phyloP scores from a whole-genome alignment of 2,888 invertebrate genomes.

The Coenonympha glycerion region DNA sequence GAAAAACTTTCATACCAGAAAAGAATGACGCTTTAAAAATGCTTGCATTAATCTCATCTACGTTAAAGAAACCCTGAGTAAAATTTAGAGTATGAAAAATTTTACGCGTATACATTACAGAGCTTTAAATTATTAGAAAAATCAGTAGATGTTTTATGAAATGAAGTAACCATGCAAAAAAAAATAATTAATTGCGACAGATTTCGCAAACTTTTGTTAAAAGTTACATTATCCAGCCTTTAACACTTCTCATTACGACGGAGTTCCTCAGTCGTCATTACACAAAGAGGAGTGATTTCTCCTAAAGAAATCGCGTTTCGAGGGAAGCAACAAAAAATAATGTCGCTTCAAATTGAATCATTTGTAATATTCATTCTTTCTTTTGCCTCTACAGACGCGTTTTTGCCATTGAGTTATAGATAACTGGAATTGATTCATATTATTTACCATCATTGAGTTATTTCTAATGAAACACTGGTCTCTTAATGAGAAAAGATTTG shows the following conservation, averaged over 20 bases:
- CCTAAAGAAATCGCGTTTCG: slow-evolving; percentile 49
- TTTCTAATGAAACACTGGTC: no score
- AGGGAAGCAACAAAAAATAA: slow-evolving; percentile 58
- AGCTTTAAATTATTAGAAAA: no score
- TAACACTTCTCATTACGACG: slow-evolving; percentile 33
- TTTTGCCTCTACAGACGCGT: slow-evolving; percentile 50
- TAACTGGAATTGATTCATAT: slow-evolving; percentile 9
- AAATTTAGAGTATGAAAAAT: no score
- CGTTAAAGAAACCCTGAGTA: no score
- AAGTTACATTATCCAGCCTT: slow-evolving; percentile 13
- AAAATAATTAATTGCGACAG: neutral
- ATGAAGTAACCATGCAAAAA: neutral
- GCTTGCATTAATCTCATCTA: no score
- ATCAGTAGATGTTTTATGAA: neutral
- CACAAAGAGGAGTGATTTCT: slow-evolving; percentile 53
- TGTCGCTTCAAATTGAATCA: slow-evolving; percentile 65
- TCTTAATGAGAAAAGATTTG: no score
- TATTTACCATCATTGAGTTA: no score
- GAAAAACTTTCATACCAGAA: no score
- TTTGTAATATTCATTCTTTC: slow-evolving; percentile 67
- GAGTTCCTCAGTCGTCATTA: slow-evolving; percentile 49
- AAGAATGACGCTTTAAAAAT: no score
- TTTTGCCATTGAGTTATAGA: slow-evolving; percentile 24
- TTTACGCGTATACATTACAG: no score
- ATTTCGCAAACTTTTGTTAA: neutral